Conservation (phyloP, 1,140 invertebrate genomes). For the Drosophila willistoni region DNA sequence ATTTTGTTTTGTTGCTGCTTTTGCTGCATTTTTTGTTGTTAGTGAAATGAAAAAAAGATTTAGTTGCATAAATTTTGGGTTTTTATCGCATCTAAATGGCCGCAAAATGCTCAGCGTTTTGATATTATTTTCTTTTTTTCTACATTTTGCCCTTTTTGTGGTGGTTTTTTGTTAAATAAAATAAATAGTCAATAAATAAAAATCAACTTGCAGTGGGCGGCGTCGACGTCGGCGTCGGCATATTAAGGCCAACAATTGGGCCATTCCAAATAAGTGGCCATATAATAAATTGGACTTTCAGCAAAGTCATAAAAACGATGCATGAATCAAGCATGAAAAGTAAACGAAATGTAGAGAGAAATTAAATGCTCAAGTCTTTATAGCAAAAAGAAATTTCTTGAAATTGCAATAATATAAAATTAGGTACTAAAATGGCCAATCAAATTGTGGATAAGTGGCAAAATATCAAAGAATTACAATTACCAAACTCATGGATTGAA, state of each 20-base stretch:
- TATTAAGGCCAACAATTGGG: slow-evolving; percentile 32
- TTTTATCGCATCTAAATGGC: slow-evolving; percentile 78
- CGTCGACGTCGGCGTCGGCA: slow-evolving; percentile 15
- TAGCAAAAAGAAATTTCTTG: not conserved
- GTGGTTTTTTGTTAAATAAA: slow-evolving; percentile 60
- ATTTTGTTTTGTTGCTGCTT: slow-evolving; percentile 56
- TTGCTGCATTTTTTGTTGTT: slow-evolving; percentile 19
- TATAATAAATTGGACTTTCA: slow-evolving; percentile 24
- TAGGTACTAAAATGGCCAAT: not conserved
- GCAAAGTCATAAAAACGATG: slow-evolving; percentile 44
- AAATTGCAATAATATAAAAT: not conserved
- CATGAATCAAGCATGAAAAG: slow-evolving; percentile 53
- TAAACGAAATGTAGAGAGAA: not conserved
- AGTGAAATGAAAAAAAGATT: slow-evolving; percentile 40
- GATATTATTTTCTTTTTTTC: slow-evolving; percentile 39
- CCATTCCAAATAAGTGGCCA: slow-evolving; percentile 22
- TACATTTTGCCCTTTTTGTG: not conserved
- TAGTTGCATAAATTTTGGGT: slow-evolving; percentile 70
- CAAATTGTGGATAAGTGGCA: not conserved
- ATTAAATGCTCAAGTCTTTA: not conserved
- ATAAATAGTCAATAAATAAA: slow-evolving; percentile 70
- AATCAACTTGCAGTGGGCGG: slow-evolving; percentile 39
- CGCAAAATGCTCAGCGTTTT: slow-evolving; percentile 67
- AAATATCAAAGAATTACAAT: no score
- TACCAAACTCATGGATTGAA: no score